Conservation (phyloP, 2,888 invertebrate species). For the Pterostichus niger region DNA sequence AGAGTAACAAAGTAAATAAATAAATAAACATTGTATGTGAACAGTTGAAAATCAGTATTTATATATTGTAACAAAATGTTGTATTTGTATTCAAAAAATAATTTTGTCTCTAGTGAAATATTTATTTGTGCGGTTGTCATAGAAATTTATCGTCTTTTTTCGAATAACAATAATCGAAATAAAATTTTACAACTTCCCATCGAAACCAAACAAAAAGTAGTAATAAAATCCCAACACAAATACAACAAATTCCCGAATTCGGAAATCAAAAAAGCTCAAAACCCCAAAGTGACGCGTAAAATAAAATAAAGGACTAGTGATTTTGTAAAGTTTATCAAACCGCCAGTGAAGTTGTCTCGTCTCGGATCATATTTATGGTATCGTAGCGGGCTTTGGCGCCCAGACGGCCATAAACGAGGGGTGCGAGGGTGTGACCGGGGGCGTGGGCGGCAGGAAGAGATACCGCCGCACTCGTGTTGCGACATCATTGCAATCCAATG, state of each 20-base stretch:
- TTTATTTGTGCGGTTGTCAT: conserved; percentile 6
- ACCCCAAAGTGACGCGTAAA: conserved; percentile 9
- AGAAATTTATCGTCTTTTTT: not conserved
- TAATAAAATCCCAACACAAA: conserved; percentile 15
- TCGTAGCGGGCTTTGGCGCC: conserved; percentile 35
- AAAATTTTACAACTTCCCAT: conserved; percentile 25
- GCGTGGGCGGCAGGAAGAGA: not conserved
- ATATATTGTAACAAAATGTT: too few relatives aligned
- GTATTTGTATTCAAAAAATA: not conserved
- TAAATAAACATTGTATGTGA: too few relatives aligned
- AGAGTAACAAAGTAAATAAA: too few relatives aligned
- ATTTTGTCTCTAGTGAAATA: not conserved
- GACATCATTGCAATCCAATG: conserved; percentile 17
- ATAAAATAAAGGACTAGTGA: conserved; percentile 32
- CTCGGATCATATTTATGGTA: conserved; percentile 41
- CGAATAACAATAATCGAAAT: conserved; percentile 39
- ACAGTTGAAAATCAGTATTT: too few relatives aligned
- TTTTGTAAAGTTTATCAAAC: conserved; percentile 53
- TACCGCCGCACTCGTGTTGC: conserved; percentile 2
- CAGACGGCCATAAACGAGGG: conserved; percentile 41
- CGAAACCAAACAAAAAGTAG: conserved; percentile 22
- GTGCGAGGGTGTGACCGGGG: not conserved
- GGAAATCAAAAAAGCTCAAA: conserved; percentile 24
- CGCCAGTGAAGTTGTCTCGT: conserved; percentile 34
- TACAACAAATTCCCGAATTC: conserved; percentile 9